phyloP scores from a whole-genome alignment of 2,113 vertebrate genomes.

The Otis tarda region DNA sequence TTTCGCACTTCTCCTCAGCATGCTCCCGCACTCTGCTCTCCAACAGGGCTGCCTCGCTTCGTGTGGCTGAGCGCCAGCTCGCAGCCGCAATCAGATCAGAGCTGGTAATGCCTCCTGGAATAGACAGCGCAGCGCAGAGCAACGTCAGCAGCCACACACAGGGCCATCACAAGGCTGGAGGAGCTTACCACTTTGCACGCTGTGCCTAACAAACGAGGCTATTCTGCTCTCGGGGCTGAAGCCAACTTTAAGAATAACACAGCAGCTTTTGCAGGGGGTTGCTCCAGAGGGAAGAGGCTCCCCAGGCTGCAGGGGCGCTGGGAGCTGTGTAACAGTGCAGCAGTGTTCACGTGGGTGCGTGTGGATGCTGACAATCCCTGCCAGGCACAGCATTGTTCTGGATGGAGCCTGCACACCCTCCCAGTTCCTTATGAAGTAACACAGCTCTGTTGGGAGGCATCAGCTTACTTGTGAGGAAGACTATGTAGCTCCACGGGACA shows the following conservation, averaged over 20 bases:
- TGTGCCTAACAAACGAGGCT: neutral
- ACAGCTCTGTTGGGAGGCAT: neutral
- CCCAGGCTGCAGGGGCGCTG: neutral
- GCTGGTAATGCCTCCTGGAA: neutral
- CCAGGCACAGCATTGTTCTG: neutral
- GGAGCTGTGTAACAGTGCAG: neutral
- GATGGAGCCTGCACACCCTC: neutral
- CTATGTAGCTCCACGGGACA: conserved; percentile 93
- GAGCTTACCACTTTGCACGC: neutral
- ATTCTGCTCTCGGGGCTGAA: neutral
- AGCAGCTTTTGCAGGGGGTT: neutral
- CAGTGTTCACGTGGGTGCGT: neutral
- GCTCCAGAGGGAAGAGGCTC: neutral
- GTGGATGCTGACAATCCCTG: neutral
- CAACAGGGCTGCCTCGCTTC: neutral
- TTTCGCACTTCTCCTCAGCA: neutral
- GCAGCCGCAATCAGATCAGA: neutral
- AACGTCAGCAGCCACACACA: neutral
- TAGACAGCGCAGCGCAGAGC: neutral
- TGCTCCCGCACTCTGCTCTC: neutral
- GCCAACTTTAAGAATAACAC: neutral
- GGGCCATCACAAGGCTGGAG: neutral
- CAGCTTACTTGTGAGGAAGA: conserved; percentile 94
- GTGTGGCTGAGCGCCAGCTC: neutral
- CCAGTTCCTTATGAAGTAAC: neutral